Percentiles rank a stretch among this genome's conserved stretches.
phyloP scores from a whole-genome alignment of 2,888 invertebrate species.

The Macroteleia sp. region DNA sequence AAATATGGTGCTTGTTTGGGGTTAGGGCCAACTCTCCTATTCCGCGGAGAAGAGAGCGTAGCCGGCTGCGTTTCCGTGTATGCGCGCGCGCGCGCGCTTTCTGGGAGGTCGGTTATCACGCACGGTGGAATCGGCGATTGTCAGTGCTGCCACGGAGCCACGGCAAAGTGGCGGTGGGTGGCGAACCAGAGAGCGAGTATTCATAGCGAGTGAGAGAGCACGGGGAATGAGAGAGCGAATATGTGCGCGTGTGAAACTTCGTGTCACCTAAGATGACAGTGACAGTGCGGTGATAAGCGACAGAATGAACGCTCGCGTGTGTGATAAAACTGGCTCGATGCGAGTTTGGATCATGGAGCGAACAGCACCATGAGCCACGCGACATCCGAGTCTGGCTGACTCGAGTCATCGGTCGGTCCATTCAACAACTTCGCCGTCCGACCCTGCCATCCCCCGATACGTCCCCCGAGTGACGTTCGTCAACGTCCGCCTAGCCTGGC shows the following conservation, averaged over 20 bases:
- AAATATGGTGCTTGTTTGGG: slow-evolving; percentile 19
- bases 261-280: slow-evolving; percentile 70
- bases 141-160: slow-evolving; percentile 63
- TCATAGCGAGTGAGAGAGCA: background rate
- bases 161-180: slow-evolving; percentile 52
- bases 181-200: slow-evolving; percentile 29
- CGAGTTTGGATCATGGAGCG: slow-evolving; percentile 13
- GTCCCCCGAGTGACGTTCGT: slow-evolving; percentile 18
- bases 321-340: slow-evolving; percentile 29
- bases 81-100: slow-evolving; percentile 60
- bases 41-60: slow-evolving; percentile 28
- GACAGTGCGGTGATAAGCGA: slow-evolving; percentile 64
- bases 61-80: slow-evolving; percentile 60
- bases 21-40: slow-evolving; percentile 24
- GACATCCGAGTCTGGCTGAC: slow-evolving; percentile 30
- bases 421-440: slow-evolving; percentile 57
- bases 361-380: slow-evolving; percentile 37
- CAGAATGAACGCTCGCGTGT: slow-evolving; percentile 43
- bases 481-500: slow-evolving; percentile 25
- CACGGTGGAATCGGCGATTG: slow-evolving; percentile 61
- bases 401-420: slow-evolving; percentile 50
- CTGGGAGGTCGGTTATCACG: slow-evolving; percentile 57
- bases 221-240: slow-evolving; percentile 25
- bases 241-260: slow-evolving; percentile 64
- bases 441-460: slow-evolving; percentile 34